Percentiles rank a stretch among this genome's conserved stretches.
These are phyloP conservation scores for Cairina moschata DNA, from an alignment of 2,113 vertebrate species.

Conservation along the genomic window DNA sequence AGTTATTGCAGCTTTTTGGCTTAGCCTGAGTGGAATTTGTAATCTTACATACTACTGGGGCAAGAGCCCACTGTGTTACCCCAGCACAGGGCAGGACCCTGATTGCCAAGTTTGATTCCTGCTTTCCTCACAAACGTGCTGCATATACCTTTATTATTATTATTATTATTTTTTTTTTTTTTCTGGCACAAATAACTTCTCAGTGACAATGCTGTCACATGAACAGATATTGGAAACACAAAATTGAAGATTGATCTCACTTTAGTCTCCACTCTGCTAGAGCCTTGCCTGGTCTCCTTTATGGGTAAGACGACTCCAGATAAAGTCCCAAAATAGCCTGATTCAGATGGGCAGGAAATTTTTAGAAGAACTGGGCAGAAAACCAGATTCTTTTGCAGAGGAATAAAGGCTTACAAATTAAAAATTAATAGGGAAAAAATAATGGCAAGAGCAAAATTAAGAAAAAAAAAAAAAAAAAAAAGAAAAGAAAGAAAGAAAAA, in stretches of 20 bases:
- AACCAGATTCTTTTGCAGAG: neutral
- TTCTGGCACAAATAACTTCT: neutral
- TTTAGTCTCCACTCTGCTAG: neutral
- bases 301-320: neutral
- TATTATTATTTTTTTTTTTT: no score
- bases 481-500: neutral
- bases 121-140: accelerated
- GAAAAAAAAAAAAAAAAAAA: neutral
- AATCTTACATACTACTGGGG: neutral
- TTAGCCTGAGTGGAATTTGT: neutral
- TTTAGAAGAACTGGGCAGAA: neutral
- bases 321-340: no score
- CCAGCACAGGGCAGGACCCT: neutral
- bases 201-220: neutral
- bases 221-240: neutral
- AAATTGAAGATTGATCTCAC: neutral
- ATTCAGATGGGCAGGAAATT: neutral
- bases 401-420: neutral
- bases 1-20: neutral
- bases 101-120: accelerated
- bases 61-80: accelerated
- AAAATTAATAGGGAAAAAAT: neutral
- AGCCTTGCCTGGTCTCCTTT: neutral
- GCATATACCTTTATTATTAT: no score
- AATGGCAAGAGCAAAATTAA: neutral